Evolutionary conservation across 2,113 vertebrate species (phyloP), one percentile per base, ranked within the genome.

Genomic region (Hippocampus mohnikei): DNA sequence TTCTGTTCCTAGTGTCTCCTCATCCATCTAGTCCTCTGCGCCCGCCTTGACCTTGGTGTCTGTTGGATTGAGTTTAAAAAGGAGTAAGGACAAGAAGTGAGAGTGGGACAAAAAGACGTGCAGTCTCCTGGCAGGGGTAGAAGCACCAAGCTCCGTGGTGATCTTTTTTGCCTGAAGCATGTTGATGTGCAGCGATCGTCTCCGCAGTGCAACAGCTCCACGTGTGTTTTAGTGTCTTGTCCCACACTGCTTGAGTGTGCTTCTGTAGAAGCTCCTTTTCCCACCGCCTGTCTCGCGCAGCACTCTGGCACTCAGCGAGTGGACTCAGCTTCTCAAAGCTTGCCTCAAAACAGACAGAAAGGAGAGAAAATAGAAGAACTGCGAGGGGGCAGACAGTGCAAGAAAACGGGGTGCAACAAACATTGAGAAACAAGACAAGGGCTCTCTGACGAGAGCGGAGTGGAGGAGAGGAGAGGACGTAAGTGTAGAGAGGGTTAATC

Each of bases 391-490:
- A 41, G 53, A 74, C 44, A n/a, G 50, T 74, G 62, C 62, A 37
- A 55, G 67, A 81, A 69, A 78, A 56, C 73, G 66, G 56, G 55
- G 65, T 5, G 42, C 65, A 71, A 83, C 62, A 42, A 88, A 86
- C 69, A 90, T 85, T 88, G 82, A 90, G 86, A 86, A 84, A 74
- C 77, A 74, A 84, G 87, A 88, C 83, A 87, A 72, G 76, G 83
- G 71, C 81, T 84, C 82, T 82, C 81, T 85, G 50, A 78, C 74
- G 81, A 85, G 82, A 85, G 85, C 72, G 74, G 82, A 88, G 82
- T 40, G 93, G 93, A 94, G 93, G 90, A 92, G 88, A 92, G 92
- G 92, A 91, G 92, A 92, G 91, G 83, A 77, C 85, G 94, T 88
- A 88, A 92, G 91, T 91, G 89, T 74, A 91, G 7, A 44, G 90